A percentile compares a stretch with the other conserved stretches of the same genome.
These are phyloP conservation scores for Cinclus mexicanus DNA, from an alignment of 2,113 vertebrate species.

Conservation along the genomic window DNA sequence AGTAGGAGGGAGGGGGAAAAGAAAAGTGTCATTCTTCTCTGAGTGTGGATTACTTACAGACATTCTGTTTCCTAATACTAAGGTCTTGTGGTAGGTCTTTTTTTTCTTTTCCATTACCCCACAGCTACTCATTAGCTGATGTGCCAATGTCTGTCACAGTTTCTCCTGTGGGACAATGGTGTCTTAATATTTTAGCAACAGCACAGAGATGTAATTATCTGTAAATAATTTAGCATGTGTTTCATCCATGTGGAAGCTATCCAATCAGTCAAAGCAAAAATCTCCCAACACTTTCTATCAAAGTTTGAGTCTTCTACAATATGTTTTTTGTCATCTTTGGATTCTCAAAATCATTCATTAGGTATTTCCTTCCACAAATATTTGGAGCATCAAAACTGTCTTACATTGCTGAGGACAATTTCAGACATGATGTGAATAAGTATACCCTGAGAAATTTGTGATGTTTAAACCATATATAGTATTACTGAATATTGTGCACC, in stretches of 20 bases:
- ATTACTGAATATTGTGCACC: neutral
- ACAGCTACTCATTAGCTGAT: constrained; percentile 70
- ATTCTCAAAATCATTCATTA: constrained; percentile 46
- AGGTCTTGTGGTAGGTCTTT: constrained; percentile 20
- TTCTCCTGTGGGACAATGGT: constrained; percentile 72
- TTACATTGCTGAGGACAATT: neutral
- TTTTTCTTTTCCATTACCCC: constrained; percentile 53
- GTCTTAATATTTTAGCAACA: constrained; percentile 80
- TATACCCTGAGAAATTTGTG: neutral
- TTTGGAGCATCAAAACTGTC: neutral
- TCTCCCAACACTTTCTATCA: constrained; percentile 21
- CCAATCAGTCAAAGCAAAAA: constrained; percentile 69
- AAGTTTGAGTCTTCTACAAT: constrained; percentile 42
- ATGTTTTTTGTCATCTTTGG: constrained; percentile 57
- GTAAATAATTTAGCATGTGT: constrained; percentile 78
- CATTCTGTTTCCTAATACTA: constrained; percentile 1
- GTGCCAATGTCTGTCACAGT: constrained; percentile 59
- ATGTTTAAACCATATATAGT: neutral
- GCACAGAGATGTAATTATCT: constrained; percentile 74
- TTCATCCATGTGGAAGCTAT: constrained; percentile 74
- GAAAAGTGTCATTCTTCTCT: neutral
- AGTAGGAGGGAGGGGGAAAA: neutral
- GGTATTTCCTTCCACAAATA: constrained; percentile 45
- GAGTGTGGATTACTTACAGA: constrained; percentile 44
- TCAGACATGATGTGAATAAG: neutral